Evolutionary conservation across 1,140 invertebrate species (phyloP), one percentile per base, ranked within the genome.

Genomic region (Eurosta solidaginis): DNA sequence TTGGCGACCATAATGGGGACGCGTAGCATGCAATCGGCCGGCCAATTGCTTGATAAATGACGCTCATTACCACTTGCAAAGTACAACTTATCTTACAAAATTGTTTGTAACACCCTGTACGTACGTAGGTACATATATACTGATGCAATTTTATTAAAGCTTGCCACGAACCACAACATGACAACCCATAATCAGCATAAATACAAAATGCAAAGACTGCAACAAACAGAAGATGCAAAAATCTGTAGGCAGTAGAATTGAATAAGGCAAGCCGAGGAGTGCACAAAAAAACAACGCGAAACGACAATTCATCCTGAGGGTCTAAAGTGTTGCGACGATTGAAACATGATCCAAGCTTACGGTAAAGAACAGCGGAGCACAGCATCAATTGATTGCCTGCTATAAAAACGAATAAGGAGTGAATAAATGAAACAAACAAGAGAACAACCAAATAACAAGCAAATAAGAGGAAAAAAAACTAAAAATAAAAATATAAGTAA

Each of bases 101-200:
- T n/a, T n/a, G n/a, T n/a, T n/a, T n/a, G n/a, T n/a, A 20, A 27
- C 54, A 40, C 20, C 3, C 17, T n/a, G 12, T 63, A 36, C 3
- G 29, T 36, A 63, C 27, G 7, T 40, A 33, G 33, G 29, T 36
- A 3, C 12, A 63, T n/a, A 0, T 36, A 63, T 36, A 63, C n/a
- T 10, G 10, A 49, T 59, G 52, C 14, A 14, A 14, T 68, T 40
- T 68, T 40, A 40, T 68, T 40, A 68, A 68, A 68, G 59, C 59
- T 68, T 68, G 59, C 59, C 59, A 68, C 59, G 59, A 68, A 68
- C 59, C 59, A 68, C 59, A 68, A 68, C 59, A 68, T 68, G 59
- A 68, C 59, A 68, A 68, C 59, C 59, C 59, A 68, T 68, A 68
- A 68, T 68, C 59, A 68, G 59, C 59, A 68, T 68, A 22, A n/a